Evolutionary conservation across 2,113 vertebrate genomes (phyloP), one percentile per base, ranked within the genome.

Genomic region (Hoplias malabaricus): DNA sequence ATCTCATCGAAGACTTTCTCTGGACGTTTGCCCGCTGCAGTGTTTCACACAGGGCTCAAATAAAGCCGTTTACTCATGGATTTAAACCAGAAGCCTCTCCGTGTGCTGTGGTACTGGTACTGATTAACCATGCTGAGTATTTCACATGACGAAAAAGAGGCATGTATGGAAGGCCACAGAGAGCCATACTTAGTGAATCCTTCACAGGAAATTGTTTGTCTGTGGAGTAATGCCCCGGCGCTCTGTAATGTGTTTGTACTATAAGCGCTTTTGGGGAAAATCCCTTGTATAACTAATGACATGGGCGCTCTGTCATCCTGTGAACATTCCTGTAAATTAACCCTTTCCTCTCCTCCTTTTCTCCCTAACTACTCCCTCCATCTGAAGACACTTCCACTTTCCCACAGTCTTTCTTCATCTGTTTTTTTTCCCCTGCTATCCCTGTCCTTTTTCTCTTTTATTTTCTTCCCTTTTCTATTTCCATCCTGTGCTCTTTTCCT

Each of bases 401-500:
- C 62, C 59, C 25, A 25, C 21, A 61, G 54, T 14, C 29, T 34
- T 48, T 27, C 67, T 46, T 21, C 23, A 19, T 61, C 6, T 34
- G 1, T 13, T 38, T 53, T 57, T 9, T 63, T 69, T 38, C 11
- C n/a, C 38, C 36, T 43, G 23, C 34, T 19, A 9, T 70, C 46
- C 2, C 48, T 63, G 3, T 54, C 16, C 72, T 12, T 57, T 46
- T 72, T 67, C 66, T 14, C 36, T 19, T 70, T 57, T 23, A 48
- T 68, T 33, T 57, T 70, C 13, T 78, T 65, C 29, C 62, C 69
- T 36, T 66, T 29, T 23, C 33, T 65, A 78, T 80, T 84, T 69
- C 70, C 57, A 59, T 82, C 75, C 79, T 71, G 34, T 34, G 16
- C 25, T 57, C 68, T 68, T 78, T 82, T 75, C 57, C 79, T 73